phyloP scores from a whole-genome alignment of 2,888 invertebrate species.

The Ectropis crepuscularia region DNA sequence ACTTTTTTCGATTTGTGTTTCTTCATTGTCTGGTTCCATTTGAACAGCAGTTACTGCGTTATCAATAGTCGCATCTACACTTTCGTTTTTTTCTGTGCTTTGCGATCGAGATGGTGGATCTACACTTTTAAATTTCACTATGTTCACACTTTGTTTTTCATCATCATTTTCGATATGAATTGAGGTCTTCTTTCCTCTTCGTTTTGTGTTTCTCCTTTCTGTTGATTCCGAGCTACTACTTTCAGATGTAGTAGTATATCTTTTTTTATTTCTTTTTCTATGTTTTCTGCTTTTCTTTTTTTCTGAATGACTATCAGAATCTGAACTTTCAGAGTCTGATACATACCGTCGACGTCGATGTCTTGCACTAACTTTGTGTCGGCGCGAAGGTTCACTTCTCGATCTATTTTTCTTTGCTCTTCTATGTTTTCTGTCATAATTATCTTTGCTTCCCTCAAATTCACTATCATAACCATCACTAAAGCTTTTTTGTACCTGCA shows the following conservation, averaged over 20 bases:
- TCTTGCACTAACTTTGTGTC: conserved; percentile 61
- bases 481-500: conserved; percentile 75
- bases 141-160: conserved; percentile 77
- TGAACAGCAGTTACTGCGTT: conserved; percentile 53
- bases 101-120: conserved; percentile 54
- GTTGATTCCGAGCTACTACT: conserved; percentile 77
- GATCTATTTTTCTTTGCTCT: conserved; percentile 74
- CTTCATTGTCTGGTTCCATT: conserved; percentile 57
- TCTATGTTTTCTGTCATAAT: conserved; percentile 57
- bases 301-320: conserved; percentile 64
- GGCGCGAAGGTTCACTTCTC: conserved; percentile 77
- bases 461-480: conserved; percentile 82
- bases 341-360: conserved; percentile 59
- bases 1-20: conserved; percentile 56
- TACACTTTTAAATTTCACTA: conserved; percentile 70
- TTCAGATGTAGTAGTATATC: conserved; percentile 71
- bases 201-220: conserved; percentile 71
- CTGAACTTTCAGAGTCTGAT: conserved; percentile 70
- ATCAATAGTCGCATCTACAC: conserved; percentile 34
- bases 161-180: conserved; percentile 76
- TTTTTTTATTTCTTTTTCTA: conserved; percentile 73
- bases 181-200: conserved; percentile 77
- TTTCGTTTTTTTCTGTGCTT: conserved; percentile 54
- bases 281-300: conserved; percentile 74
- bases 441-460: conserved; percentile 59